Evolutionary conservation across 1,140 invertebrate species (phyloP), one percentile per base, ranked within the genome.

Genomic region (Aradophagus sp.): DNA sequence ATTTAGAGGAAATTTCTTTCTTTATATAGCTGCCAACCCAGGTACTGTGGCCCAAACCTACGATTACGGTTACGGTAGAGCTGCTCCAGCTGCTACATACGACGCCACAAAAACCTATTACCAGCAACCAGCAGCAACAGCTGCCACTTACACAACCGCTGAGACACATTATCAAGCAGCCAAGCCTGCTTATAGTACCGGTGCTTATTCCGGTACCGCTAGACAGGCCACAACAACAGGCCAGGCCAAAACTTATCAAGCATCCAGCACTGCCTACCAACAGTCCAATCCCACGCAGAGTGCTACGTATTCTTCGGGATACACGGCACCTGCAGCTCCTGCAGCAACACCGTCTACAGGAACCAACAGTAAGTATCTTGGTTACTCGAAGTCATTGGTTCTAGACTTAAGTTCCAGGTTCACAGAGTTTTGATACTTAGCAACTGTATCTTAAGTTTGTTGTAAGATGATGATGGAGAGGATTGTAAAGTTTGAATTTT

Each of bases 41-140:
- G 89, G 87, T 32, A 88, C 89, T 12, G 87, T 90, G 45, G 88
- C 89, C 27, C 87, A 88, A 29, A 87, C 89, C 4, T 90, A 90
- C 84, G 89, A 90, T 61, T 92, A 91, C 85, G 91, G 90, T 27
- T 91, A 92, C 85, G 90, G 90, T 44, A 83, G 89, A 35, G 81
- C 87, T 44, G 86, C 88, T 20, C 87, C 87, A 36, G 86, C 89
- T 68, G 84, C 88, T 2, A 85, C 87, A 2, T 90, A 91, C 82
- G 90, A 90, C 77, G 87, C 89, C 1, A 88, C 86, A 3, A 91
- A 90, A 68, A 90, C 89, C 17, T 91, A 90, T 66, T 90, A 91
- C 67, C 90, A 89, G 74, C 91, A 92, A 75, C 86, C 89, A 75
- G 86, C 90, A 75, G 90, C 89, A 6, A 87, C 91, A 2, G 86